Evolutionary conservation across 2,888 invertebrate species (phyloP).

Genomic region (Allolobophora icterica): DNA sequence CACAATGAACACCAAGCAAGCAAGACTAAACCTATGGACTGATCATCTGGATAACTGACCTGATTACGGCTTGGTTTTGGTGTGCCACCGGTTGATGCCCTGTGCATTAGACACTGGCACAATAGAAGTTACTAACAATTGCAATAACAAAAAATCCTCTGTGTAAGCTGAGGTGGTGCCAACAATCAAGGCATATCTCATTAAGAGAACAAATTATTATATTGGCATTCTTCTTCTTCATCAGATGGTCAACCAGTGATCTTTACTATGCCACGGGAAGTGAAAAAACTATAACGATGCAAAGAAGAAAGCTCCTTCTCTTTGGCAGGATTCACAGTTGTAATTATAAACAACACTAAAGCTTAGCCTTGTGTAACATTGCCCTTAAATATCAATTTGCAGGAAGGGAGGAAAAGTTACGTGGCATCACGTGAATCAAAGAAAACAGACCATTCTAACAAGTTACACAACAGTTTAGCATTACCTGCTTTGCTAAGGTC

Average conservation of each 20-base stretch:
- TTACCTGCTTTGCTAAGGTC: conserved; percentile 86
- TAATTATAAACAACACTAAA: background rate
- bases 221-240: background rate
- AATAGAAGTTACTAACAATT: too few relatives aligned
- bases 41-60: too few relatives aligned
- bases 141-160: background rate
- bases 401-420: background rate
- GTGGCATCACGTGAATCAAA: background rate
- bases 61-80: too few relatives aligned
- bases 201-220: background rate
- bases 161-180: background rate
- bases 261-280: background rate
- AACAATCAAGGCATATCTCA: background rate
- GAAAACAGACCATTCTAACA: background rate
- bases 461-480: background rate
- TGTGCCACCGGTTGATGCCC: too few relatives aligned
- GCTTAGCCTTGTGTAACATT: too few relatives aligned
- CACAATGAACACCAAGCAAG: background rate
- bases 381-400: background rate
- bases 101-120: too few relatives aligned
- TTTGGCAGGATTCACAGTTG: background rate
- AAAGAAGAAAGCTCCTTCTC: background rate
- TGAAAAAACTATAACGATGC: background rate
- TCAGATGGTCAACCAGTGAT: background rate
- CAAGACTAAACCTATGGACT: too few relatives aligned